phyloP scores from a whole-genome alignment of 2,888 invertebrate genomes.

The Aporophyla lueneburgensis region DNA sequence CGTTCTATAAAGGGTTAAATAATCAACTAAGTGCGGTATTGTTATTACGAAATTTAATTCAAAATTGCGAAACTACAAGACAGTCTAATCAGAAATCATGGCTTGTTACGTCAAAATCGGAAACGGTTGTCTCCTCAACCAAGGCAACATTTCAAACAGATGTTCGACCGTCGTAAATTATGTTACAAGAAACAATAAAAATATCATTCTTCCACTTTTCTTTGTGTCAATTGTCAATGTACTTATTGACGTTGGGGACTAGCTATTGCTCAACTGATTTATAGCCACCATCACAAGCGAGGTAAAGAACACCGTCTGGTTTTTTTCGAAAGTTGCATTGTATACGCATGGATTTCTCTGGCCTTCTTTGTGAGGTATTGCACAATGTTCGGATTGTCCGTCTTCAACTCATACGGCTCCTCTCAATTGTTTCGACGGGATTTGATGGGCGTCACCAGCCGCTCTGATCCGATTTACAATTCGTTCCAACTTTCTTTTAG shows the following conservation, averaged over 20 bases:
- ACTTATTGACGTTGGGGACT: constrained; percentile 74
- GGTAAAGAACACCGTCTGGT: constrained; percentile 76
- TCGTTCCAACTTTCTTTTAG: constrained; percentile 88
- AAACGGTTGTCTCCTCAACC: constrained; percentile 46
- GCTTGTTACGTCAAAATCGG: constrained; percentile 38
- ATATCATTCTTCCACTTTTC: constrained; percentile 61
- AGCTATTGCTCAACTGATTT: constrained; percentile 85
- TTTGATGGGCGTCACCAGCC: constrained; percentile 85
- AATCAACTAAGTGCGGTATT: neutral
- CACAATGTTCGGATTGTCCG: constrained; percentile 84
- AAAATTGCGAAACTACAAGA: constrained; percentile 20
- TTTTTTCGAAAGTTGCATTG: constrained; percentile 82
- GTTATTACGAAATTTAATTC: neutral
- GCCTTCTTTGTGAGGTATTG: constrained; percentile 87
- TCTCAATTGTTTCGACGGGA: constrained; percentile 85
- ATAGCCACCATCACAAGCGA: constrained; percentile 76
- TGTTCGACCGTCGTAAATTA: constrained; percentile 72
- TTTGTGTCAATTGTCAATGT: constrained; percentile 73
- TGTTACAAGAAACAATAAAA: constrained; percentile 69
- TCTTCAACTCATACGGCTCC: constrained; percentile 80
- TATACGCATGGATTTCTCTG: constrained; percentile 85
- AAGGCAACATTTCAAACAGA: constrained; percentile 67
- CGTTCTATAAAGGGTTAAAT: no score
- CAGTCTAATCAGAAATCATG: constrained; percentile 29
- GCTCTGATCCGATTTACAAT: constrained; percentile 87